Percentiles rank a stretch among this genome's conserved stretches.
phyloP scores from a whole-genome alignment of 1,140 invertebrate genomes.

The Homalodisca vitripennis region DNA sequence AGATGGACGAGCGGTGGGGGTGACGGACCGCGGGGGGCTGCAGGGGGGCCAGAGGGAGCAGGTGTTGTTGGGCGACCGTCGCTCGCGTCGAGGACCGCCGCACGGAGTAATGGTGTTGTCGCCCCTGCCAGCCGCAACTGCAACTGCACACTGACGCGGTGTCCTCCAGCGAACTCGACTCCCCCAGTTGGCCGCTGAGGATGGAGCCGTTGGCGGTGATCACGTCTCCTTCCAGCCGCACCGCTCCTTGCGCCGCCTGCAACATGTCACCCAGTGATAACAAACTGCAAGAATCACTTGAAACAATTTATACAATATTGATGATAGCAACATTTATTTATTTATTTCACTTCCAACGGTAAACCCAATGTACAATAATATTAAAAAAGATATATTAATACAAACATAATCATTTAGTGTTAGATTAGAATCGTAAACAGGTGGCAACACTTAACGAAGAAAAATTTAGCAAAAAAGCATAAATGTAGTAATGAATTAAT shows the following conservation, averaged over 20 bases:
- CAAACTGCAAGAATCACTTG: too few relatives aligned
- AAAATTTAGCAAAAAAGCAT: too few relatives aligned
- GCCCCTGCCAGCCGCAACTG: conserved; percentile 67
- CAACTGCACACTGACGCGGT: conserved; percentile 78
- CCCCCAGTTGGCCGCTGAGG: conserved; percentile 63
- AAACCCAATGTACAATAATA: too few relatives aligned
- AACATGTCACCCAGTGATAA: too few relatives aligned
- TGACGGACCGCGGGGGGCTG: conserved; percentile 29
- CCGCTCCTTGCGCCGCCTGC: conserved; percentile 80
- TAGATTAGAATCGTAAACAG: too few relatives aligned
- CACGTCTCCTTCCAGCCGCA: conserved; percentile 91
- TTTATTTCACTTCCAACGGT: too few relatives aligned
- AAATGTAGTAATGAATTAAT: too few relatives aligned
- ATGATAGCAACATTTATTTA: too few relatives aligned
- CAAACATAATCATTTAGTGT: too few relatives aligned
- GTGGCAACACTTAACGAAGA: too few relatives aligned
- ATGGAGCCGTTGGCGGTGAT: conserved; percentile 88
- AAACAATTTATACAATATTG: too few relatives aligned
- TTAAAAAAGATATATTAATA: too few relatives aligned
- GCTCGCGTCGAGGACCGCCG: conserved; percentile 51
- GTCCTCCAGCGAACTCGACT: conserved; percentile 61
- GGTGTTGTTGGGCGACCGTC: conserved; percentile 6
- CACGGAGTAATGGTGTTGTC: conserved; percentile 12
- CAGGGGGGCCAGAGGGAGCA: conserved; percentile 53
- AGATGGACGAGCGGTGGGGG: conserved; percentile 57